phyloP scores from a whole-genome alignment of 2,797 vertebrate genomes.

The Tragopan temminckii region DNA sequence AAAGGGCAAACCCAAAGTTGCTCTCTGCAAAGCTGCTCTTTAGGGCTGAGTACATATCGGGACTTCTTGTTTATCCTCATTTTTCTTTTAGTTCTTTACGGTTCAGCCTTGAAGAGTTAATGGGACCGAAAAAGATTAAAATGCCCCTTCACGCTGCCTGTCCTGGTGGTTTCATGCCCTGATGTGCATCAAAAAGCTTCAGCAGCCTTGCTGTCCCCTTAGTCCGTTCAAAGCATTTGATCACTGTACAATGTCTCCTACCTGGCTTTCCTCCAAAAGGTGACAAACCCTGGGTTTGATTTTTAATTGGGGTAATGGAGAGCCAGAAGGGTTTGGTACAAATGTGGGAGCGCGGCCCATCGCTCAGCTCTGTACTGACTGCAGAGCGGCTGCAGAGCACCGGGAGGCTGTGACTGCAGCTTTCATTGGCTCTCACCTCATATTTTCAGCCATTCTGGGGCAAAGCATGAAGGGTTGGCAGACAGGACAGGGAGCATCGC shows the following conservation, averaged over 20 bases:
- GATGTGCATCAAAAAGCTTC: conserved; percentile 19
- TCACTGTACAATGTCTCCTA: conserved; percentile 13
- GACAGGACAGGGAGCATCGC: background rate
- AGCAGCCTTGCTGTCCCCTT: conserved; percentile 26
- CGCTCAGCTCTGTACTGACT: background rate
- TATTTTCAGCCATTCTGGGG: background rate
- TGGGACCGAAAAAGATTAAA: conserved; percentile 61
- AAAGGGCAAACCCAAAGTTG: conserved; percentile 35
- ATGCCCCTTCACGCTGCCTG: conserved; percentile 27
- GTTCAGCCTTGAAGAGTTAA: conserved; percentile 25
- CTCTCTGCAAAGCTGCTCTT: conserved; percentile 48
- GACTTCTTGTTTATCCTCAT: conserved; percentile 56
- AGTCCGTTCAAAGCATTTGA: conserved; percentile 51
- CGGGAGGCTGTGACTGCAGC: background rate
- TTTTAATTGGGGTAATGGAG: conserved; percentile 52
- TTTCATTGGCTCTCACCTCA: background rate
- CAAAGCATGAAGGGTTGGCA: background rate
- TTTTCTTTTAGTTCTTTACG: conserved; percentile 30
- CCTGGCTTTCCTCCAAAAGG: conserved; percentile 53
- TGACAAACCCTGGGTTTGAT: conserved; percentile 39
- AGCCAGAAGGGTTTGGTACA: background rate
- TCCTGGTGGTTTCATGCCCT: background rate
- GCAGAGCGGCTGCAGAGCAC: background rate
- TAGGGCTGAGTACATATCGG: background rate
- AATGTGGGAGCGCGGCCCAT: conserved; percentile 15